Evolutionary conservation across 2,797 vertebrate species (phyloP).

Genomic region (Hephaestus fuliginosus): DNA sequence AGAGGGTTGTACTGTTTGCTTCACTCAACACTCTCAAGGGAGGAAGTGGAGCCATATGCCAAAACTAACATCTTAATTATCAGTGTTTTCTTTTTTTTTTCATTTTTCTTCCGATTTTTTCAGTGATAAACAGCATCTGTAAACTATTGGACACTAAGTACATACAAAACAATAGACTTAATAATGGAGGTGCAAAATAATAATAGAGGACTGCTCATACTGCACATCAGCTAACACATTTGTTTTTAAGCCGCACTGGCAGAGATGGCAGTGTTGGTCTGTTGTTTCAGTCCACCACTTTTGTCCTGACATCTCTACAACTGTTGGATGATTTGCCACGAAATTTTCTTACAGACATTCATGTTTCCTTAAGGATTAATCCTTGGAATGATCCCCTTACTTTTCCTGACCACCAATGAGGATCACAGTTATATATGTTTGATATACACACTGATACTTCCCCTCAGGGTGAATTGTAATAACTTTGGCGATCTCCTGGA

Average conservation of each 20-base stretch:
- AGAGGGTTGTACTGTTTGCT: slow-evolving; percentile 64
- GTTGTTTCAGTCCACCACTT: neutral
- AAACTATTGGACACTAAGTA: slow-evolving; percentile 13
- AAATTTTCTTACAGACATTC: neutral
- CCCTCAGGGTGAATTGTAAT: neutral
- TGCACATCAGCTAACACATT: neutral
- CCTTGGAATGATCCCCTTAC: neutral
- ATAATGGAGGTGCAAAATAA: neutral
- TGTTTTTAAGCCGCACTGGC: neutral
- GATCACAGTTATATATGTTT: neutral
- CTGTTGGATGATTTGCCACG: neutral
- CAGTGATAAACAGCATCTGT: slow-evolving; percentile 27
- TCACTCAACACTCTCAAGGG: slow-evolving; percentile 34
- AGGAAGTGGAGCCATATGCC: slow-evolving; percentile 48
- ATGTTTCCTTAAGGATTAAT: neutral
- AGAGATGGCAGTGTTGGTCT: neutral
- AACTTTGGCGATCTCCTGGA: neutral
- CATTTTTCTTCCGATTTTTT: slow-evolving; percentile 23
- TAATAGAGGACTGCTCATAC: neutral
- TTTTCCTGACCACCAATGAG: neutral
- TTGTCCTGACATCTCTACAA: neutral
- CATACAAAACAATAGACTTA: slow-evolving; percentile 14
- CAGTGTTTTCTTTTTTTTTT: slow-evolving; percentile 29
- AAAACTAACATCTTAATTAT: slow-evolving; percentile 51
- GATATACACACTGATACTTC: neutral